Base-by-base conservation (phyloP, 2,888 invertebrate species). In the Pachydiplax longipennis region DNA sequence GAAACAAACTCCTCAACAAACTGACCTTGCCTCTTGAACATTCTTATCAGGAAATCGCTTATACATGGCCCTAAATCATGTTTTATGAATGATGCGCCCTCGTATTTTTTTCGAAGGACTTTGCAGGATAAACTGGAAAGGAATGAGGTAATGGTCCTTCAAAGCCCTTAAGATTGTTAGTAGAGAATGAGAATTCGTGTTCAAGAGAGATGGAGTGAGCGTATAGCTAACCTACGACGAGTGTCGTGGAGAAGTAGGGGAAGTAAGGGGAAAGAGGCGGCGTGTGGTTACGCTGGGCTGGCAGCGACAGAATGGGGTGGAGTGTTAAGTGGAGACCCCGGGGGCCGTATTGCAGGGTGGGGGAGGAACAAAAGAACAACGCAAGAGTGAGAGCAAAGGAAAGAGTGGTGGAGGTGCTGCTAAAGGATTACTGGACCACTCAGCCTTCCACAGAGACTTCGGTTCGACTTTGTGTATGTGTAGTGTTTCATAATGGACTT, bases 231-330 rank as follows among this genome's bases (percentile, higher is more conserved):
- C 58, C 87, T 61, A 87, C 37, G 37, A 87, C 87, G 87, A 37
- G 83, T 53, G 83, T 53, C 53, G 53, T 18, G 58, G 61, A 53
- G 83, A 81, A 37, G 40, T 25, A 48, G 48, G 82, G 40, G 31
- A 48, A 48, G 44, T 8, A 44, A 83, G 40, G 44, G 82, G 83
- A 15, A 83, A 53, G 58, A 53, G 58, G 61, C 87, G 87, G 87
- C 87, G 61, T 87, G 87, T 61, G 87, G 87, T 87, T 87, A 87
- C 87, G 87, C 87, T 87, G 87, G 87, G 87, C 87, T 58, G 87
- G 87, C 87, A 87, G 37, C 61, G 87, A 87, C 87, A 87, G 87
- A 87, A 87, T 87, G 87, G 87, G 87, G 61, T 58, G 37, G 87
- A 87, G 58, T 87, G 87, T 87, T 87, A 87, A 87, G 87, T 87